phyloP scores from a whole-genome alignment of 2,797 vertebrate genomes.

The Poecilia picta region DNA sequence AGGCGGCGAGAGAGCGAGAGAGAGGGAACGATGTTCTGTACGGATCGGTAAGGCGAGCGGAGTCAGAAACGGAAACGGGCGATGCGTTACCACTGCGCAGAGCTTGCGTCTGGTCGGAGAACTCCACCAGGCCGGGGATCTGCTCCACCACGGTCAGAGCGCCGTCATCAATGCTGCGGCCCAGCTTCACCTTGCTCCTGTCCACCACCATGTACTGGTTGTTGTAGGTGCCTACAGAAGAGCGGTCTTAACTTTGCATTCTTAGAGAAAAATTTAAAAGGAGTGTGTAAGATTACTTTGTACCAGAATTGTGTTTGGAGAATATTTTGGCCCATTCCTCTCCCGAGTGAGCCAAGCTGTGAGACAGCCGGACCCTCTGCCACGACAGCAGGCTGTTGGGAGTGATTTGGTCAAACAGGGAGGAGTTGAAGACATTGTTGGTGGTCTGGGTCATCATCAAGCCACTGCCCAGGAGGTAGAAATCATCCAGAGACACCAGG shows the following conservation, averaged over 20 bases:
- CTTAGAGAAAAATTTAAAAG: neutral
- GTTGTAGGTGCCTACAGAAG: constrained; percentile 88
- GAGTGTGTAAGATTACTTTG: neutral
- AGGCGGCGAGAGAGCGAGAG: neutral
- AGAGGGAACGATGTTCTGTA: accelerated
- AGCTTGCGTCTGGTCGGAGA: constrained; percentile 89
- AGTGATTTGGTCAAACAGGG: constrained; percentile 77
- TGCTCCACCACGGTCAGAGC: constrained; percentile 91
- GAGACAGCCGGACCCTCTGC: constrained; percentile 91
- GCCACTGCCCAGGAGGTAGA: constrained; percentile 85
- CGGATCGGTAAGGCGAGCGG: neutral
- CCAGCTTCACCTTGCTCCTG: constrained; percentile 85
- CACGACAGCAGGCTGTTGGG: constrained; percentile 87
- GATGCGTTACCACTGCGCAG: constrained; percentile 85
- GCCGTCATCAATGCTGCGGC: constrained; percentile 78
- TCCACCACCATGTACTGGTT: constrained; percentile 96
- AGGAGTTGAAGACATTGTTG: constrained; percentile 86
- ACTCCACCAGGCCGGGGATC: constrained; percentile 89
- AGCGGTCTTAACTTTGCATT: no score
- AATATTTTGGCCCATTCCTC: constrained; percentile 88
- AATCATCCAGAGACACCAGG: constrained; percentile 92
- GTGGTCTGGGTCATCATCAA: constrained; percentile 92
- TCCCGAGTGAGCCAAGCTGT: constrained; percentile 86
- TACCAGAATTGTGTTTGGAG: constrained; percentile 88
- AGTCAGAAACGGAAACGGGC: accelerated